These are phyloP conservation scores for Drosophila suboccidentalis DNA, from an alignment of 2,888 invertebrate species.

Conservation along the genomic window DNA sequence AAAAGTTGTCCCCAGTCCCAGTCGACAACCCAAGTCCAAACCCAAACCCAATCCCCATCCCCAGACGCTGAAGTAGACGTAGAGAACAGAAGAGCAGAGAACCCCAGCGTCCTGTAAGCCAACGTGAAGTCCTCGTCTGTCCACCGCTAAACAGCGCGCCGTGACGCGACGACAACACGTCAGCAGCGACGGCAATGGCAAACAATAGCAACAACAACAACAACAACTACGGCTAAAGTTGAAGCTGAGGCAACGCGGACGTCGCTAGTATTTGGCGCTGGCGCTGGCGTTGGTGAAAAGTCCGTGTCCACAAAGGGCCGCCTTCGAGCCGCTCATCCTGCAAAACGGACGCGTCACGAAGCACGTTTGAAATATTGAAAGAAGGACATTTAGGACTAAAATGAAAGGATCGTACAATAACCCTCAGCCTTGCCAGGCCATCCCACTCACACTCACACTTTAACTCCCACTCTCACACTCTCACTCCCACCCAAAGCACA, in stretches of 20 bases:
- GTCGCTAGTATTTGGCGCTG: conserved; percentile 39
- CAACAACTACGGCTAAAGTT: conserved; percentile 44
- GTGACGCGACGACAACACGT: conserved; percentile 77
- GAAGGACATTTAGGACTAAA: conserved; percentile 82
- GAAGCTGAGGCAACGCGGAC: conserved; percentile 42
- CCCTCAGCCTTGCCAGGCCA: conserved; percentile 64
- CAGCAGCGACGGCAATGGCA: conserved; percentile 74
- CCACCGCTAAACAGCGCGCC: conserved; percentile 67
- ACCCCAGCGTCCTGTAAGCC: conserved; percentile 43
- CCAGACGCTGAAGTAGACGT: conserved; percentile 32
- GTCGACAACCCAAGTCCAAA: background rate
- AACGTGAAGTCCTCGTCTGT: conserved; percentile 57
- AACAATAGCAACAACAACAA: conserved; percentile 62
- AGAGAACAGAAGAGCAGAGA: conserved; percentile 17
- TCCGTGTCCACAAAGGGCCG: conserved; percentile 72
- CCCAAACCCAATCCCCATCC: conserved; percentile 11
- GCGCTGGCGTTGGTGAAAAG: conserved; percentile 54
- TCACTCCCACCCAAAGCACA: conserved; percentile 31
- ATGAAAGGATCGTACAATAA: conserved; percentile 81
- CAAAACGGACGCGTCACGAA: conserved; percentile 80
- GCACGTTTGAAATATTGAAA: conserved; percentile 84
- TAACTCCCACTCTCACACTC: conserved; percentile 1
- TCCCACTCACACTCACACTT: conserved; percentile 29
- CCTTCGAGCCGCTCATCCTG: conserved; percentile 68
- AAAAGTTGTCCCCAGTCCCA: conserved; percentile 70